Percentiles rank a stretch among this genome's conserved stretches.
phyloP scores from a whole-genome alignment of 2,113 vertebrate genomes.

The Mixornis gularis region DNA sequence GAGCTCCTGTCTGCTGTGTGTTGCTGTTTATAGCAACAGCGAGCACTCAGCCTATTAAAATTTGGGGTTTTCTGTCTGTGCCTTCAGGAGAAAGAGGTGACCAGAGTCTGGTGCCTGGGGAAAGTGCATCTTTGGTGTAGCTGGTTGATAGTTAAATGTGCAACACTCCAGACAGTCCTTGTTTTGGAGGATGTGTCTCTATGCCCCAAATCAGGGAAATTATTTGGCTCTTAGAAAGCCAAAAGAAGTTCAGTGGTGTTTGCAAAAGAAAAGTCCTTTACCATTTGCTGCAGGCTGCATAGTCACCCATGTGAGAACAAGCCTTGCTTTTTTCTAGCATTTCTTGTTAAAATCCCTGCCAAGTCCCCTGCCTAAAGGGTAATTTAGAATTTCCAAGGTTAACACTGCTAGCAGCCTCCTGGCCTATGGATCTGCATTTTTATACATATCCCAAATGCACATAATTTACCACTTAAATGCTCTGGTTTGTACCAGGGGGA shows the following conservation, averaged over 20 bases:
- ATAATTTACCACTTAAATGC: neutral
- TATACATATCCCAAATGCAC: neutral
- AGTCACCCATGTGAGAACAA: neutral
- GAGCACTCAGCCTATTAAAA: neutral
- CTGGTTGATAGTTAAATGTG: neutral
- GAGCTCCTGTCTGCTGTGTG: neutral
- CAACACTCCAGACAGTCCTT: neutral
- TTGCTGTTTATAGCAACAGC: neutral
- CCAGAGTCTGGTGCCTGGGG: neutral
- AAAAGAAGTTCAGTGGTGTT: neutral
- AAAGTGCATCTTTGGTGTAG: neutral
- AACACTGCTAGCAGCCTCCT: neutral
- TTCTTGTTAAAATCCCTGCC: neutral
- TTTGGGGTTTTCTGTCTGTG: neutral
- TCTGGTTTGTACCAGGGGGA: neutral
- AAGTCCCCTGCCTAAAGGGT: neutral
- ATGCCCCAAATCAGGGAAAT: neutral
- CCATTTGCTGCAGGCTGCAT: neutral
- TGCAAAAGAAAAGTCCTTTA: neutral
- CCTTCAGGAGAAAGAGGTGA: neutral
- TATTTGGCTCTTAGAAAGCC: neutral
- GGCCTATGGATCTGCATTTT: neutral
- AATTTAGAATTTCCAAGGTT: neutral
- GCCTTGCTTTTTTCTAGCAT: neutral
- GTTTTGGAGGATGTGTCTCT: neutral